Base-by-base conservation (phyloP, 1,140 invertebrate species). In the Drosophila sp. region DNA sequence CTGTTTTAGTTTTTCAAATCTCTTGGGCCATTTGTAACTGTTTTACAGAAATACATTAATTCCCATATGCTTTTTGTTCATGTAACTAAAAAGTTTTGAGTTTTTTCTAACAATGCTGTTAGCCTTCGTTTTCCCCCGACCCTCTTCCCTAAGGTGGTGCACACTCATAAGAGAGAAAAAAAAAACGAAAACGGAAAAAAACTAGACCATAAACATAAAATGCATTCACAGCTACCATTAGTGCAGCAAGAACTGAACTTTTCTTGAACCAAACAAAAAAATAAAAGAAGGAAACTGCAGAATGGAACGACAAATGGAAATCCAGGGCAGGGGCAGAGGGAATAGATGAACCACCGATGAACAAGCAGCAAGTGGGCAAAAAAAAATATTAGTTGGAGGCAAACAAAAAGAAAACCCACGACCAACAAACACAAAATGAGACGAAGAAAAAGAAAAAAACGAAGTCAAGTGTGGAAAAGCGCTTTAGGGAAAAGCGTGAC, bases 91-190 rank as follows among this genome's bases (percentile, higher is more conserved):
- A 50, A 38, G 55, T 33, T 61, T 41, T 32, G 44, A 29, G 72
- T 80, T 77, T 80, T 77, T 61, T 75, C 38, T 56, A 32, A 32
- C 38, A 57, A 64, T 60, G 57, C 30, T 60, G 60, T 75, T 75
- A 47, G 64, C 68, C 35, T 75, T 75, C 60, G 72, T 73, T 75
- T 64, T 67, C 56, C 81, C 66, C 73, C 85, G 77, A 80, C 85
- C 70, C 77, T 17, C 17, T 17, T 17, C 17, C 81, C 83, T 70
- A 65, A 17, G 29, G 38, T 11, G 10, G 40, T 41, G 25, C 63
- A 30, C 57, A 69, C 54, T 27, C 65, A 57, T 56, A n/a, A 8
- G 5, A 25, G n/a, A 33, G 27, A 54, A 35, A 32, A 54, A 35
- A 32, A 23, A 23, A 5, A 41, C n/a, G 41, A 60, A 60, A 58